Base-by-base conservation (phyloP, 2,888 invertebrate genomes). In the Tinea trinotella region DNA sequence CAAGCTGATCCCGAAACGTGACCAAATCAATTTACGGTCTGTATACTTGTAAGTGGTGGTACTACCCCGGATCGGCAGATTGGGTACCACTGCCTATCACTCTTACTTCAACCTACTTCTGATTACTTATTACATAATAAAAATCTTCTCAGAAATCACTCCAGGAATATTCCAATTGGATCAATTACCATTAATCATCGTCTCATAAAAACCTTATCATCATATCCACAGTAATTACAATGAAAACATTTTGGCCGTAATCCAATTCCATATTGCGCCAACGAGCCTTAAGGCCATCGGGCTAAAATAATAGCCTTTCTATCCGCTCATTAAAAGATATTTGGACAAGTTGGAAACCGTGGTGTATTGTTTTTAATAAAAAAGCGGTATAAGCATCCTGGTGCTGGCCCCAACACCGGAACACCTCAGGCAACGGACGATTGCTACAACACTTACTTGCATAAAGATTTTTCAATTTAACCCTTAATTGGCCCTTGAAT, bases 301-400 rank as follows among this genome's bases (percentile, higher is more conserved):
- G 62, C 53, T 19, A 53, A n/a, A 66, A 61, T 63, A 70, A 67
- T 62, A 60, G 67, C 75, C 82, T 80, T 79, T 80, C 82, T 83
- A 82, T 84, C 82, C 84, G 82, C 78, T 82, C 71, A 78, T 83
- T 83, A 83, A 65, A 76, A 71, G 67, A 79, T 76, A 75, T 64
- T 50, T 52, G 53, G 48, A 19, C 48, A 13, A 12, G 54, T 18
- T 19, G 44, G 12, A 20, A 3, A 22, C 44, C 13, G 48, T 71
- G 70, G 65, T 71, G 63, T 60, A 59, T 36, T 22, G 53, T 50
- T 50, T 24, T 4, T 19, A 19, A 64, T 75, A 85, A 85, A n/a
- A 85, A 85, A 84, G 74, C 72, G 62, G 72, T 67, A 64, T 65
- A 65, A 64, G 70, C 70, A 66, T 85, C 84, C 84, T 53, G 77